These are phyloP conservation scores for Micrasema minimum DNA, from an alignment of 1,140 invertebrate genomes.

Conservation along the genomic window DNA sequence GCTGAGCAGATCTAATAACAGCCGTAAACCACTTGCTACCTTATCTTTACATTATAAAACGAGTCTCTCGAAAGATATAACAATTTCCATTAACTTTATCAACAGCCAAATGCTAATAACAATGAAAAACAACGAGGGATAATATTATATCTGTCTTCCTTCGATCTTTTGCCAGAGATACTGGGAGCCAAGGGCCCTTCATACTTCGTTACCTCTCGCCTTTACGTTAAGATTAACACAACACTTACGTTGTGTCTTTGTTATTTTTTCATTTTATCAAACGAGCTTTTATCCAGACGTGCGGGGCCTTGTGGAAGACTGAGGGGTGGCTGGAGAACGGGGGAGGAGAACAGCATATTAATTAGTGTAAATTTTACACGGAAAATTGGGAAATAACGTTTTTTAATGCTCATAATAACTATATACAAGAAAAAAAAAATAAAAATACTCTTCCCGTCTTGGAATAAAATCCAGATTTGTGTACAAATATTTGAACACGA, in stretches of 20 bases:
- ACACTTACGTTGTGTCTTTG: constrained; percentile 45
- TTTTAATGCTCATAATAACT: background rate
- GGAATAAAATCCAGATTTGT: too few species aligned
- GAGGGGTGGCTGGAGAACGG: background rate
- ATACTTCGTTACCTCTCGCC: constrained; percentile 16
- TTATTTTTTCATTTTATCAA: constrained; percentile 49
- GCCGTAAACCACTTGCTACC: constrained; percentile 11
- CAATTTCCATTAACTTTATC: constrained; percentile 36
- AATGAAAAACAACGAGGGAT: constrained; percentile 9
- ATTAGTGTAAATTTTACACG: background rate
- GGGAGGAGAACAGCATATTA: constrained; percentile 24
- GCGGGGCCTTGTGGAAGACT: background rate
- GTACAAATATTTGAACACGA: too few species aligned
- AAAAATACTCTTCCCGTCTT: too few species aligned
- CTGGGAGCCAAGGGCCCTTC: background rate
- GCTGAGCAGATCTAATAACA: constrained; percentile 15
- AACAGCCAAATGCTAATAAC: constrained; percentile 23
- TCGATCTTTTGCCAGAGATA: background rate
- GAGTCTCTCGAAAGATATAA: constrained; percentile 31
- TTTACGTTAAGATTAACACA: constrained; percentile 41
- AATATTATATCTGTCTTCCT: background rate
- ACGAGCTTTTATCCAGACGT: constrained; percentile 35
- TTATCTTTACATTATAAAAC: constrained; percentile 28
- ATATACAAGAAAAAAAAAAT: too few species aligned
- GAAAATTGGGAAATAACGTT: background rate